Percentiles rank a stretch among this genome's conserved stretches.
Conservation (phyloP, 2,797 vertebrate genomes). For the Valencia hispanica region DNA sequence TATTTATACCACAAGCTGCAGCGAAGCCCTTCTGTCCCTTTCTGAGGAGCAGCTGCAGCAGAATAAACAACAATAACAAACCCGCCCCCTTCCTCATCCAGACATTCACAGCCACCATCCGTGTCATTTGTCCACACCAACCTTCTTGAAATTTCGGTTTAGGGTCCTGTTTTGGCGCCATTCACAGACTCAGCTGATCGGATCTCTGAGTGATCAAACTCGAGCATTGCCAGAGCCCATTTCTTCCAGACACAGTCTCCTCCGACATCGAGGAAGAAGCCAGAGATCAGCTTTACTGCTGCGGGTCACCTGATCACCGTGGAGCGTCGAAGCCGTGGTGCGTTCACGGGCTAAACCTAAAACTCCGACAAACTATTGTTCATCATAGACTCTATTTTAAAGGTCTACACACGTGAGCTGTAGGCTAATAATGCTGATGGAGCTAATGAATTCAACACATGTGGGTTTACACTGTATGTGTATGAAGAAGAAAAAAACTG, state of each 20-base stretch:
- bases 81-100: constrained; percentile 61
- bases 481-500: not conserved
- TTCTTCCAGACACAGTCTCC: constrained; percentile 75
- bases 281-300: constrained; percentile 45
- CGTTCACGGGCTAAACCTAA: constrained; percentile 20
- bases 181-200: constrained; percentile 89
- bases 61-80: constrained; percentile 63
- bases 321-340: constrained; percentile 11
- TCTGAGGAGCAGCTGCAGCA: constrained; percentile 6
- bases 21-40: not conserved
- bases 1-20: accelerated
- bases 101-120: constrained; percentile 4
- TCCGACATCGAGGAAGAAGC: constrained; percentile 66
- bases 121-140: constrained; percentile 43
- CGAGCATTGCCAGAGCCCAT: constrained; percentile 84
- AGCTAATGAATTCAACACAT: not conserved
- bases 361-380: constrained; percentile 11
- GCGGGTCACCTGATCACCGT: constrained; percentile 63
- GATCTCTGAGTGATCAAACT: constrained; percentile 83
- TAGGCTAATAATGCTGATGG: not conserved
- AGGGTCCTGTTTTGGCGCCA: constrained; percentile 99
- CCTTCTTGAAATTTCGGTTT: constrained; percentile 99
- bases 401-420: not conserved
- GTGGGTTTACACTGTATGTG: no score
- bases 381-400: not conserved